Evolutionary conservation across 2,113 vertebrate genomes (phyloP).

Genomic region (Sigmodon hispidus): DNA sequence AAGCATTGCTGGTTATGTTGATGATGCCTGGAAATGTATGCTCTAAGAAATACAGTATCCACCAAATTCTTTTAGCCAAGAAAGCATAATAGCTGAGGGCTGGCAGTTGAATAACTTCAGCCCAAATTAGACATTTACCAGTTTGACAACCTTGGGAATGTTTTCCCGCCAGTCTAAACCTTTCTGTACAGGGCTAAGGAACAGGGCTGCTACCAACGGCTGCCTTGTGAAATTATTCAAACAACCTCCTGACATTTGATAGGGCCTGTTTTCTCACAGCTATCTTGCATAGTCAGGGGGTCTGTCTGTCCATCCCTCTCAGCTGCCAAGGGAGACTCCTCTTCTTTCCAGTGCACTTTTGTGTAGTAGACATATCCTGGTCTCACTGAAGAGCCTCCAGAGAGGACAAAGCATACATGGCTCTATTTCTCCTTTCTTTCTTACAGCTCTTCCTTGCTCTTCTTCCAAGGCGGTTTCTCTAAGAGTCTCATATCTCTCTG

Average conservation of each 20-base stretch:
- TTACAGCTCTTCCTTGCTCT: neutral
- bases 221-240: neutral
- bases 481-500: slow-evolving; percentile 42
- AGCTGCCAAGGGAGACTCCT: neutral
- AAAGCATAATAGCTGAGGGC: neutral
- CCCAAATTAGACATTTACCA: neutral
- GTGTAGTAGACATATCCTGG: neutral
- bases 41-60: neutral
- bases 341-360: neutral
- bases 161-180: neutral
- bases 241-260: neutral
- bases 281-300: neutral
- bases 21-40: neutral
- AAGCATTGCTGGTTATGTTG: neutral
- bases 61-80: no score
- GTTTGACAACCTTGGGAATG: neutral
- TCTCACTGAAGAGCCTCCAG: neutral
- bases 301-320: neutral
- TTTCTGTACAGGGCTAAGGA: neutral
- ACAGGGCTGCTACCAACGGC: neutral
- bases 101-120: neutral
- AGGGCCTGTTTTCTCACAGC: neutral
- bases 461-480: slow-evolving; percentile 24
- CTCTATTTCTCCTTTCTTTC: neutral
- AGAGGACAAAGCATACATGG: neutral